Evolutionary conservation across 2,113 vertebrate species (phyloP), one percentile per base, ranked within the genome.

Genomic region (Epinephelus moara): DNA sequence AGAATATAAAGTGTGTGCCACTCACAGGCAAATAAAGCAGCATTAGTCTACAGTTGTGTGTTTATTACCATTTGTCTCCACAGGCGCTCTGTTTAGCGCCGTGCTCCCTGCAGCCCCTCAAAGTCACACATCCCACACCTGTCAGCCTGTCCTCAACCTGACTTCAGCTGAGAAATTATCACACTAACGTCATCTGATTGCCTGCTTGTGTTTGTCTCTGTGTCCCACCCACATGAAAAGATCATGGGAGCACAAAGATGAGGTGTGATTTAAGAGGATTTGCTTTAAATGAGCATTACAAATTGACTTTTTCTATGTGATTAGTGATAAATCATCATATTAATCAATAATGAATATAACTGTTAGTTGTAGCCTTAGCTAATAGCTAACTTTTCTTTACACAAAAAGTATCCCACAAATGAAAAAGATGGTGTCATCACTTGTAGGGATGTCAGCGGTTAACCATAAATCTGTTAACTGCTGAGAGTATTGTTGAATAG

Each of bases 111-210:
- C 61, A 70, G 84, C 68, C 45, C 50, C 42, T 74, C 27, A 62
- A 53, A 76, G 67, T 83, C 55, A 2, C 17, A 60, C 77, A 61
- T 78, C 68, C 57, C 80, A 67, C 70, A 78, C 61, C 67, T 81
- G 77, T 78, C 91, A 80, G 37, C 66, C 60, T 23, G 42, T 72
- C 52, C 57, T 68, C 66, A 60, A 57, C 80, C 60, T 23, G 56
- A 71, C 57, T 70, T 49, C 74, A 40, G 56, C 72, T 23, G 13
- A 75, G 52, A 60, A 70, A 75, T 19, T 4, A 68, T 81, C 64
- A 37, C 15, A 75, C 76, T 84, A n/a, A 2, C 27, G 5, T 78
- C 63, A 68, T 42, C 11, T 11, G 47, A 42, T 81, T 70, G 17
- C 4, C 61, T 70, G 53, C 62, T 55, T 19, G 5, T 17, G 11